These are phyloP conservation scores for Phoxinus phoxinus DNA, from an alignment of 2,113 vertebrate species.

Conservation along the genomic window DNA sequence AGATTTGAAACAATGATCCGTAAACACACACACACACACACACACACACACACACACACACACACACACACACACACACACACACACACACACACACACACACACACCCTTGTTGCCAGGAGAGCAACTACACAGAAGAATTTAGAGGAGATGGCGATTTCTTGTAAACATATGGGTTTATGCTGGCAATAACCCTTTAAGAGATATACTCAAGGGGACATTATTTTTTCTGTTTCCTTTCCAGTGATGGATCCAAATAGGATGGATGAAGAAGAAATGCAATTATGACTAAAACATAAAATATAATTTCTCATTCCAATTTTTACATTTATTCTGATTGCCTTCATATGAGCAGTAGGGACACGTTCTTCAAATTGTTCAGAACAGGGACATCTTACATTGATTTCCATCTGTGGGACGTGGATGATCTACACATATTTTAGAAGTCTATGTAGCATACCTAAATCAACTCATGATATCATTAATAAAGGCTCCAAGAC, in stretches of 20 bases:
- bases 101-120: constrained; percentile 39
- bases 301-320: neutral
- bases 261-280: neutral
- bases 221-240: neutral
- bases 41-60: neutral
- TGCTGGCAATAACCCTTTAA: constrained; percentile 2
- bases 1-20: constrained; percentile 30
- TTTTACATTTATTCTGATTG: neutral
- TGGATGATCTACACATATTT: neutral
- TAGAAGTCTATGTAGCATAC: neutral
- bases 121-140: constrained; percentile 41
- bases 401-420: neutral
- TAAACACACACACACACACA: constrained; percentile 2
- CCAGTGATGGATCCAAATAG: neutral
- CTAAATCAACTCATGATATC: neutral
- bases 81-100: neutral
- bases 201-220: neutral
- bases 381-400: neutral
- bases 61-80: constrained; percentile 2
- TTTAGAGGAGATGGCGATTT: constrained; percentile 30
- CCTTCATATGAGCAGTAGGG: neutral
- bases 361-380: neutral
- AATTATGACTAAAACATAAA: neutral
- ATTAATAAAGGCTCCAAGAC: neutral
- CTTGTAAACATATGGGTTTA: constrained; percentile 23